Evolutionary conservation across 2,888 invertebrate species (phyloP).

Genomic region (Spisula subtruncata): DNA sequence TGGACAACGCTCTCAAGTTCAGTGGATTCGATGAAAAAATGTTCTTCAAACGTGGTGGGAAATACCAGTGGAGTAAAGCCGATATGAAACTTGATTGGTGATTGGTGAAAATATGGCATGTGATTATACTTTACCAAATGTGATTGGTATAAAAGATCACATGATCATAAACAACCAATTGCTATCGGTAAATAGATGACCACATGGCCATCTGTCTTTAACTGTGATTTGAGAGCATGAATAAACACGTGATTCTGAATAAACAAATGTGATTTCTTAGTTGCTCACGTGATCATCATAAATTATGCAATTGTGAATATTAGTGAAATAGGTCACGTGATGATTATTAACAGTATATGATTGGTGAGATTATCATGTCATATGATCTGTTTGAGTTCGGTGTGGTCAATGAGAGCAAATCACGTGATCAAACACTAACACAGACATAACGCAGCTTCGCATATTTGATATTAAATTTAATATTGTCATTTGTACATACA

Average conservation of each 20-base stretch:
- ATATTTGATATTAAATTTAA: background rate
- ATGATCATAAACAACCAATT: too few relatives aligned
- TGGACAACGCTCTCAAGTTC: slow-evolving; percentile 87
- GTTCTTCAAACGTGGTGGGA: slow-evolving; percentile 89
- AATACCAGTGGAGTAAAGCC: slow-evolving; percentile 89
- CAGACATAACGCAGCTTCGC: background rate
- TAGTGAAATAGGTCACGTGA: too few relatives aligned
- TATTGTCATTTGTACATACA: background rate
- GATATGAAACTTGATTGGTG: slow-evolving; percentile 79
- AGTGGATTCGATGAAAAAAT: slow-evolving; percentile 89
- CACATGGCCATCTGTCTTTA: too few relatives aligned
- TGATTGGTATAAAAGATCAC: too few relatives aligned
- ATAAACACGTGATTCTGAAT: background rate
- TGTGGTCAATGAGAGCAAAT: slow-evolving; percentile 55
- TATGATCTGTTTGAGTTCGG: too few relatives aligned
- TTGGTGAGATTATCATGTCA: too few relatives aligned
- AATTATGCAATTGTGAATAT: too few relatives aligned
- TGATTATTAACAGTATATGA: too few relatives aligned
- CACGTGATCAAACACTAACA: background rate
- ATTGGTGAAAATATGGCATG: slow-evolving; percentile 71
- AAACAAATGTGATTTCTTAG: background rate
- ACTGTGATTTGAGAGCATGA: too few relatives aligned
- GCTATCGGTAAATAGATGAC: too few relatives aligned
- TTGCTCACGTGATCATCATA: background rate
- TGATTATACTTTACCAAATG: background rate